These are phyloP conservation scores for Calliopsis andreniformis DNA, from an alignment of 1,140 invertebrate species.

Conservation along the genomic window DNA sequence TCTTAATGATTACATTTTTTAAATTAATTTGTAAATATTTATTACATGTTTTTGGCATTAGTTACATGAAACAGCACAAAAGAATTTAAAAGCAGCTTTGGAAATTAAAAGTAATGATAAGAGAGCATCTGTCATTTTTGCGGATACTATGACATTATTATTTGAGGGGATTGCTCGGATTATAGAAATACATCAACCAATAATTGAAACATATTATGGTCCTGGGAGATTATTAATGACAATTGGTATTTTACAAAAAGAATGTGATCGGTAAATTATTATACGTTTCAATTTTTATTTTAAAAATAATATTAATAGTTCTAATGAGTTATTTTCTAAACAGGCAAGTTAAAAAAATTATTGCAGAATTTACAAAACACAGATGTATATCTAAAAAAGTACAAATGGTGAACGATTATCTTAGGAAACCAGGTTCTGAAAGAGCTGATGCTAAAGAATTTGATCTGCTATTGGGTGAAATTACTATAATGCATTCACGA, in stretches of 20 bases:
- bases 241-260: conserved; percentile 89
- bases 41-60: conserved; percentile 64
- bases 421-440: conserved; percentile 81
- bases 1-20: not conserved
- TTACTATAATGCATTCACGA: conserved; percentile 95
- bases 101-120: conserved; percentile 86
- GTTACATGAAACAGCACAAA: conserved; percentile 88
- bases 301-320: conserved; percentile 5
- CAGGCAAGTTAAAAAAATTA: conserved; percentile 82
- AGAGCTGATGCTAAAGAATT: conserved; percentile 92
- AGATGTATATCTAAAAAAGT: conserved; percentile 87
- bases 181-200: conserved; percentile 94
- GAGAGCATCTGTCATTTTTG: conserved; percentile 88
- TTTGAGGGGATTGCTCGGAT: conserved; percentile 95
- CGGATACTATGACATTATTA: conserved; percentile 91
- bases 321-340: conserved; percentile 38
- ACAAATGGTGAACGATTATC: conserved; percentile 84
- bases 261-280: conserved; percentile 89
- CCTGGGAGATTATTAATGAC: conserved; percentile 88
- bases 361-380: conserved; percentile 90
- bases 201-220: conserved; percentile 97
- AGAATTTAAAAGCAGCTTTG: conserved; percentile 86
- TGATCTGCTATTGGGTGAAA: conserved; percentile 94
- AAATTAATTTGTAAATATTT: not conserved
- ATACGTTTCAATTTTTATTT: not conserved